Conservation (phyloP, 2,888 invertebrate species). For the Andrena flavipes region DNA sequence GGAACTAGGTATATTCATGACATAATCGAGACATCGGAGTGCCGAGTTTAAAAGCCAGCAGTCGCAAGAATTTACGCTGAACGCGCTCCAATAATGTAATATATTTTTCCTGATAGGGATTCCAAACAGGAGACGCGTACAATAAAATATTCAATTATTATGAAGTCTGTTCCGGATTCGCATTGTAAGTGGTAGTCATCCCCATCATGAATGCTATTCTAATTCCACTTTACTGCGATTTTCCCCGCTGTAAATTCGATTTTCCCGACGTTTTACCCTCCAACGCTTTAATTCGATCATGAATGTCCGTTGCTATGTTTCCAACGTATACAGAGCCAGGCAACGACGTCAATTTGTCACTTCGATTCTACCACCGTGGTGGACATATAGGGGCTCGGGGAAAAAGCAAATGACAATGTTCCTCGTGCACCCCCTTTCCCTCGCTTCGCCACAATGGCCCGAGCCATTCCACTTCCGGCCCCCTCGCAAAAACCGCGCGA, state of each 20-base stretch:
- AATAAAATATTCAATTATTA: too few relatives aligned
- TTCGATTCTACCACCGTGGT: constrained; percentile 8
- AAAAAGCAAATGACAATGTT: constrained; percentile 35
- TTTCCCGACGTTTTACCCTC: too few relatives aligned
- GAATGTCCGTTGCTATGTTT: neutral
- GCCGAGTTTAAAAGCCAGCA: too few relatives aligned
- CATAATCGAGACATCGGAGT: too few relatives aligned
- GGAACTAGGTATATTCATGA: too few relatives aligned
- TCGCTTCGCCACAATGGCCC: constrained; percentile 1
- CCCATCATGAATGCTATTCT: too few relatives aligned
- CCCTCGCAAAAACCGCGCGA: constrained; percentile 38
- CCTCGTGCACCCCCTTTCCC: constrained; percentile 5
- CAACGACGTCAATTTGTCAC: constrained; percentile 44
- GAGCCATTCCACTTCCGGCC: constrained; percentile 22
- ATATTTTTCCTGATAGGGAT: too few relatives aligned
- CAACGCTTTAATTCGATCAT: neutral
- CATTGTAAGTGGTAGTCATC: too few relatives aligned
- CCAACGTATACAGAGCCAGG: neutral
- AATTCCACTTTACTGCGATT: neutral
- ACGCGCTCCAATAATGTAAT: too few relatives aligned
- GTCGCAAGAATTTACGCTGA: too few relatives aligned
- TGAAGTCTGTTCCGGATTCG: too few relatives aligned
- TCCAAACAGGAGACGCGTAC: too few relatives aligned
- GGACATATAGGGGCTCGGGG: constrained; percentile 18
- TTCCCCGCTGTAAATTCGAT: neutral